phyloP scores from a whole-genome alignment of 2,888 invertebrate species.

The Perizoma flavofasciatum region DNA sequence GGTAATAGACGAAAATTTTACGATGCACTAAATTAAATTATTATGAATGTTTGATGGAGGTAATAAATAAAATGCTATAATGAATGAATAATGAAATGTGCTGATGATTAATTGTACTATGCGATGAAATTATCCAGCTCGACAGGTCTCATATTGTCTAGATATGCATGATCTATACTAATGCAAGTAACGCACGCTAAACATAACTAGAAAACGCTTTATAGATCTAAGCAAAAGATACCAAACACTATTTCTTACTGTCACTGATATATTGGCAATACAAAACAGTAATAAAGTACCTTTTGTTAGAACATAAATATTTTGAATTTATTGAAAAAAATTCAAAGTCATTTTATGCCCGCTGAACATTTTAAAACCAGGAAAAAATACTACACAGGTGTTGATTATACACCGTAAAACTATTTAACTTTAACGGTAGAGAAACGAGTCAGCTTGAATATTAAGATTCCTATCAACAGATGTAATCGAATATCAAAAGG shows the following conservation, averaged over 20 bases:
- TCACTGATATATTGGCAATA: too few species aligned
- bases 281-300: too few species aligned
- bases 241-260: too few species aligned
- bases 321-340: too few species aligned
- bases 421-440: slow-evolving; percentile 11
- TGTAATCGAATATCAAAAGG: slow-evolving; percentile 31
- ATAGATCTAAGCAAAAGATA: too few species aligned
- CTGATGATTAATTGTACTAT: slow-evolving; percentile 24
- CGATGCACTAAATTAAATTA: slow-evolving; percentile 28
- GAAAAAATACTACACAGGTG: slow-evolving; percentile 3
- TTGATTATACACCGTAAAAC: slow-evolving; percentile 11
- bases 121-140: slow-evolving; percentile 12
- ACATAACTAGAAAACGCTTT: background rate
- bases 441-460: slow-evolving; percentile 4
- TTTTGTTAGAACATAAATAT: too few species aligned
- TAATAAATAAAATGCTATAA: slow-evolving; percentile 29
- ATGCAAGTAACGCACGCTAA: slow-evolving; percentile 17
- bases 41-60: slow-evolving; percentile 25
- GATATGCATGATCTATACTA: slow-evolving; percentile 6
- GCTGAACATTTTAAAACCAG: background rate
- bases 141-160: slow-evolving; percentile 13
- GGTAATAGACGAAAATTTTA: slow-evolving; percentile 27
- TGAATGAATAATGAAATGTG: slow-evolving; percentile 27
- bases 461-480: slow-evolving; percentile 24
- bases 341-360: background rate